phyloP scores from a whole-genome alignment of 2,888 invertebrate species.

The Sipha maydis region DNA sequence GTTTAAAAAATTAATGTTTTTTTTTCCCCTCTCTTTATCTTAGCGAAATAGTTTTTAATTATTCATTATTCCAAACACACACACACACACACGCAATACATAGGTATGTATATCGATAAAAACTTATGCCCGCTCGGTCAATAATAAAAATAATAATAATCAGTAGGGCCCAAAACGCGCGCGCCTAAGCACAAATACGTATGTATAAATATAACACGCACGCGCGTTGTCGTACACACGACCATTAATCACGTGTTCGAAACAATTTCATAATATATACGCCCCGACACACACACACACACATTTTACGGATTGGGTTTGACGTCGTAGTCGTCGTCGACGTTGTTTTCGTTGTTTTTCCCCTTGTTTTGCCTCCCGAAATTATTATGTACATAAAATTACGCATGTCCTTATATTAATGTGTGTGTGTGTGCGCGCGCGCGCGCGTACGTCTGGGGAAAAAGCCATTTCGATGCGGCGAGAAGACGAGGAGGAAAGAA shows the following conservation, averaged over 20 bases:
- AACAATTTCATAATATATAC: conserved; percentile 39
- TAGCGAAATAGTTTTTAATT: conserved; percentile 19
- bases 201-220: background rate
- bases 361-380: conserved; percentile 16
- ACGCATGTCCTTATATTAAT: conserved; percentile 45
- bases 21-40: background rate
- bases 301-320: conserved; percentile 29
- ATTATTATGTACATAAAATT: conserved; percentile 54
- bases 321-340: conserved; percentile 12
- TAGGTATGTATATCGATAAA: background rate
- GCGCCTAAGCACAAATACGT: background rate
- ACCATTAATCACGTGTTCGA: conserved; percentile 48
- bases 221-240: background rate
- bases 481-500: background rate
- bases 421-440: background rate
- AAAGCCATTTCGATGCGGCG: background rate
- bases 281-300: background rate
- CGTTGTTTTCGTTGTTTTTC: background rate
- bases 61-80: background rate
- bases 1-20: conserved; percentile 28
- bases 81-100: background rate
- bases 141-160: conserved; percentile 7
- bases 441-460: conserved; percentile 12
- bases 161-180: background rate
- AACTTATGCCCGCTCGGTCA: background rate